phyloP scores from a whole-genome alignment of 2,797 vertebrate genomes.

The Anguilla obscura region DNA sequence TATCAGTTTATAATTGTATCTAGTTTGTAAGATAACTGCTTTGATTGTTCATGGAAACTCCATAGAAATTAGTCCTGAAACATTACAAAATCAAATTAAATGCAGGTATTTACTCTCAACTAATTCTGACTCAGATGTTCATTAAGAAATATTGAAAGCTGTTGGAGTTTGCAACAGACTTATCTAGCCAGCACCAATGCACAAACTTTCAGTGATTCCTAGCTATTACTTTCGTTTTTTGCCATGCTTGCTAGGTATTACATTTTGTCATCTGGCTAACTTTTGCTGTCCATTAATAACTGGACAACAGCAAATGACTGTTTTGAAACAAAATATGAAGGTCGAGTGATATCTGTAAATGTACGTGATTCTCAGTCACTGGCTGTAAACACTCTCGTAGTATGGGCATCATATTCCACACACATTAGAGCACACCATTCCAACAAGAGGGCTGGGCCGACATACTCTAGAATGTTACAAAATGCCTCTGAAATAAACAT shows the following conservation, averaged over 20 bases:
- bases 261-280: background rate
- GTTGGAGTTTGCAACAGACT: background rate
- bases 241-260: background rate
- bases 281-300: background rate
- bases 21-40: background rate
- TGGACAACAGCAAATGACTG: background rate
- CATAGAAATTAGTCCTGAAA: background rate
- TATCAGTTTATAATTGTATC: background rate
- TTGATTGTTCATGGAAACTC: background rate
- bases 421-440: too few relatives aligned
- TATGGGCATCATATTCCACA: background rate
- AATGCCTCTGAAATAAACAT: background rate
- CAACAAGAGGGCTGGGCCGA: too few relatives aligned
- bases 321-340: background rate
- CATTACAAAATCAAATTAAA: background rate
- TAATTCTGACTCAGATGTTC: background rate
- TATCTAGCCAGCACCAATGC: background rate
- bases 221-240: background rate
- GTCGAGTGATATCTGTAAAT: background rate
- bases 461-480: background rate
- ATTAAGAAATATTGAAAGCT: background rate
- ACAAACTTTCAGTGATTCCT: background rate
- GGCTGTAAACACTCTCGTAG: background rate
- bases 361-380: background rate
- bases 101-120: background rate